A percentile compares a stretch with the other conserved stretches of the same genome.
Conservation (phyloP, 2,888 invertebrate genomes). For the Deilephila elpenor region DNA sequence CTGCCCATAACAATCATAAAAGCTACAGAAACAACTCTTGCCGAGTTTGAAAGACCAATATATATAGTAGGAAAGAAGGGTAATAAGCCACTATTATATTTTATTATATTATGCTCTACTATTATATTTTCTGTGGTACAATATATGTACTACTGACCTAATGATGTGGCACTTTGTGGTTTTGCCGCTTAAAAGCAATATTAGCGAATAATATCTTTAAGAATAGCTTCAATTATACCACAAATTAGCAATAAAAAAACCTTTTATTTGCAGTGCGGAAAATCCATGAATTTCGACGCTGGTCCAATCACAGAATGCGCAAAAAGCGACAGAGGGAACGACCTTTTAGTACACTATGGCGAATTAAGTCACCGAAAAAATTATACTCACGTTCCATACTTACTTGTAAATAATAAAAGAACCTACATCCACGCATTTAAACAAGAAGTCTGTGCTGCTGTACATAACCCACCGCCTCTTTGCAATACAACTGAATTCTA, state of each 20-base stretch:
- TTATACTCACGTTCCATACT: not conserved
- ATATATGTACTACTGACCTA: not conserved
- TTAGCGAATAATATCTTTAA: too few species aligned
- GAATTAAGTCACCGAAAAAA: not conserved
- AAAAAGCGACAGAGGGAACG: not conserved
- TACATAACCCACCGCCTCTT: not conserved
- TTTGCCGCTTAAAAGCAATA: too few species aligned
- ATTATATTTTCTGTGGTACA: too few species aligned
- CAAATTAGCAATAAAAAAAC: too few species aligned
- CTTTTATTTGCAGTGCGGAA: not conserved
- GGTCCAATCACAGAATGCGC: not conserved
- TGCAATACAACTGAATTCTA: not conserved
- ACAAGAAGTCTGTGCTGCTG: not conserved
- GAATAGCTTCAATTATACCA: too few species aligned
- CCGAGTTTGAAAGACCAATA: too few species aligned
- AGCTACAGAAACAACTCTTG: too few species aligned
- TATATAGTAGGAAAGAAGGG: too few species aligned
- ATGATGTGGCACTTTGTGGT: not conserved
- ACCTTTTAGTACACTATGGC: not conserved
- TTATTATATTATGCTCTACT: too few species aligned
- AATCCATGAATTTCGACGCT: not conserved
- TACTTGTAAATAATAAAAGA: not conserved
- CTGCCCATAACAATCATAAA: too few species aligned
- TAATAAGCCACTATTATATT: too few species aligned
- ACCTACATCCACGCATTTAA: not conserved